These are phyloP conservation scores for Subanguina moxae DNA, from an alignment of 1,140 invertebrate genomes.

Conservation along the genomic window DNA sequence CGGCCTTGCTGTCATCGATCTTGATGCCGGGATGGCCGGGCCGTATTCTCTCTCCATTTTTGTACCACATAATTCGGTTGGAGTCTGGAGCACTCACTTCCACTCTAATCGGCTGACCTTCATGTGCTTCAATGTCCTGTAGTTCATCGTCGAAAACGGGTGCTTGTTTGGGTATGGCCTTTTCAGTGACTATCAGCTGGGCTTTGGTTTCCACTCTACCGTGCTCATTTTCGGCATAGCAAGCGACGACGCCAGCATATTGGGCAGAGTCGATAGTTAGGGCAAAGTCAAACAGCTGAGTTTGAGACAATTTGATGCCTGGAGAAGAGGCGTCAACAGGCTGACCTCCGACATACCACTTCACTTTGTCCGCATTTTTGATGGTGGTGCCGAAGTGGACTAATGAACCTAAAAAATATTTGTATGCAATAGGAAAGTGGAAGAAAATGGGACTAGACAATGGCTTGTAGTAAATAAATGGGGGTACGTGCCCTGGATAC, in stretches of 20 bases:
- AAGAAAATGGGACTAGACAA: no score
- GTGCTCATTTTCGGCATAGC: slow-evolving; percentile 4
- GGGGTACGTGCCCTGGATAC: no score
- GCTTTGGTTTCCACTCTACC: slow-evolving; percentile 12
- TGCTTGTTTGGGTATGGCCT: not conserved
- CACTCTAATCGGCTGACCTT: slow-evolving; percentile 16
- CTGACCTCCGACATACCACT: slow-evolving; percentile 53
- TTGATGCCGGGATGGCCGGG: not conserved
- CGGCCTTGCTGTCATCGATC: slow-evolving; percentile 17
- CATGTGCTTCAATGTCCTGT: slow-evolving; percentile 3
- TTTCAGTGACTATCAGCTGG: not conserved
- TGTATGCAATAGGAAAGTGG: no score
- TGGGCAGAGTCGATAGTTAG: slow-evolving; percentile 18
- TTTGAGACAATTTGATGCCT: slow-evolving; percentile 15
- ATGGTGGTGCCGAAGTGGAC: slow-evolving; percentile 24
- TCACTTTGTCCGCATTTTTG: slow-evolving; percentile 32
- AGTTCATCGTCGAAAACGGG: slow-evolving; percentile 15
- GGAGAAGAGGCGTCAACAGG: slow-evolving; percentile 34
- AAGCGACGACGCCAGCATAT: not conserved
- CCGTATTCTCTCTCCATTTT: slow-evolving; percentile 17
- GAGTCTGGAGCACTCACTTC: slow-evolving; percentile 24
- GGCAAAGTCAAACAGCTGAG: slow-evolving; percentile 15
- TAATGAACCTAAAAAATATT: not conserved
- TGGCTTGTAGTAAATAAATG: no score
- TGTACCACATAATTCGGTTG: slow-evolving; percentile 16